These are phyloP conservation scores for Thaumetopoea pityocampa DNA, from an alignment of 1,140 invertebrate genomes.

Conservation along the genomic window DNA sequence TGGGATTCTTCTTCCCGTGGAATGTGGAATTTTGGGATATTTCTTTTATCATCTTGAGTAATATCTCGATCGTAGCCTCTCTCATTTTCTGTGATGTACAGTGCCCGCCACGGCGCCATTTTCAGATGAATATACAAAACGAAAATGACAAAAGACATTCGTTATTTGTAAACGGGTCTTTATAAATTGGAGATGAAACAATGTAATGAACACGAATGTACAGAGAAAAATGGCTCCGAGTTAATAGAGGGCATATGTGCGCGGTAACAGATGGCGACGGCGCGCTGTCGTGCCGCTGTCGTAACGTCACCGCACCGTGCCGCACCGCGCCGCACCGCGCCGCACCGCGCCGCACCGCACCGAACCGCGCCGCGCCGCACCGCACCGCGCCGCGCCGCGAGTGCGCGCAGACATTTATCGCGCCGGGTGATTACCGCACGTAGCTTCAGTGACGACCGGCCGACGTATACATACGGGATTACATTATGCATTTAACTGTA, in stretches of 20 bases:
- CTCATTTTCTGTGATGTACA: no score
- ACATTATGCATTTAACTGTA: no score
- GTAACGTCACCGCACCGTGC: slow-evolving; percentile 1
- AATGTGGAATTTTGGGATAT: no score
- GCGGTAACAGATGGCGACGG: slow-evolving; percentile 11
- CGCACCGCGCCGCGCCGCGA: not conserved
- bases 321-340: slow-evolving; percentile 8
- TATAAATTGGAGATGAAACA: slow-evolving; percentile 13
- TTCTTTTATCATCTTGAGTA: no score
- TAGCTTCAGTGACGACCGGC: no score
- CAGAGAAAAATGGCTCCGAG: slow-evolving; percentile 5
- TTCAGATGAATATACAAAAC: slow-evolving; percentile 4
- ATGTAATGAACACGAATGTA: slow-evolving; percentile 16
- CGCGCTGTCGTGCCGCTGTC: not conserved
- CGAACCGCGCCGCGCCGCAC: slow-evolving; percentile 1
- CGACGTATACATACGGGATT: no score
- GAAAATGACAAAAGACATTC: not conserved
- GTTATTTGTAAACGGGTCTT: no score
- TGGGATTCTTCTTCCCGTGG: no score
- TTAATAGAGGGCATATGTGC: slow-evolving; percentile 10
- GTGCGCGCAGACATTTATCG: not conserved
- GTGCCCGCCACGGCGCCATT: no score
- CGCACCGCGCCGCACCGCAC: not conserved
- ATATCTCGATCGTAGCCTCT: no score
- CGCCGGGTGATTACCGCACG: no score